These are phyloP conservation scores for Nemopilema nomurai DNA, from an alignment of 30 jellyfish, hydroid and myxozoan species.

Conservation along the genomic window DNA sequence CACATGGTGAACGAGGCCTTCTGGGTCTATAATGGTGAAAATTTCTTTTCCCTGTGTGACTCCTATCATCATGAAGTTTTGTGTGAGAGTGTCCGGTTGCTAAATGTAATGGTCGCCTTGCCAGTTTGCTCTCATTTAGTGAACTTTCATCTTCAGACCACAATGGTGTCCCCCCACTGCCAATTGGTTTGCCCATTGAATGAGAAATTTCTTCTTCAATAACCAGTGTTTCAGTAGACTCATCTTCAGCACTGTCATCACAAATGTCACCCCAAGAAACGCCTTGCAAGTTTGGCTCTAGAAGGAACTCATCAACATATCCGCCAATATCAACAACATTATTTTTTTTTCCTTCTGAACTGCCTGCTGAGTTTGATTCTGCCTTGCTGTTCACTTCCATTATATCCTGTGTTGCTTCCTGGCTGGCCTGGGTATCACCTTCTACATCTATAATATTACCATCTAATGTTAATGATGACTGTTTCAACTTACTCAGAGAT, in stretches of 20 bases:
- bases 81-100: neutral
- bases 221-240: neutral
- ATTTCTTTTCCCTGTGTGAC: conserved; percentile 18
- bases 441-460: neutral
- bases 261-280: conserved; percentile 56
- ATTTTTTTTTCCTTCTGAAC: neutral
- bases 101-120: conserved; percentile 10
- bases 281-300: conserved; percentile 36
- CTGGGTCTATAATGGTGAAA: conserved; percentile 22
- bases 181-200: conserved; percentile 31
- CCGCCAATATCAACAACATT: neutral
- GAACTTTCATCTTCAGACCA: conserved; percentile 66
- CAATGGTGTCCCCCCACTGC: conserved; percentile 45
- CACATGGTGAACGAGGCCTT: conserved; percentile 67
- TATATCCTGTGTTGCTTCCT: conserved; percentile 38
- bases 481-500: neutral
- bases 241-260: conserved; percentile 22
- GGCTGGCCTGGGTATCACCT: neutral
- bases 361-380: neutral
- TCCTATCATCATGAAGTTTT: neutral
- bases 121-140: neutral
- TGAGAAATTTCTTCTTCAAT: neutral
- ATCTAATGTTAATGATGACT: neutral
- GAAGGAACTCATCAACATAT: conserved; percentile 31
- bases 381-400: neutral